Percentiles rank a stretch among this genome's conserved stretches.
These are phyloP conservation scores for Eupithecia inturbata DNA, from an alignment of 2,888 invertebrate genomes.

Conservation along the genomic window DNA sequence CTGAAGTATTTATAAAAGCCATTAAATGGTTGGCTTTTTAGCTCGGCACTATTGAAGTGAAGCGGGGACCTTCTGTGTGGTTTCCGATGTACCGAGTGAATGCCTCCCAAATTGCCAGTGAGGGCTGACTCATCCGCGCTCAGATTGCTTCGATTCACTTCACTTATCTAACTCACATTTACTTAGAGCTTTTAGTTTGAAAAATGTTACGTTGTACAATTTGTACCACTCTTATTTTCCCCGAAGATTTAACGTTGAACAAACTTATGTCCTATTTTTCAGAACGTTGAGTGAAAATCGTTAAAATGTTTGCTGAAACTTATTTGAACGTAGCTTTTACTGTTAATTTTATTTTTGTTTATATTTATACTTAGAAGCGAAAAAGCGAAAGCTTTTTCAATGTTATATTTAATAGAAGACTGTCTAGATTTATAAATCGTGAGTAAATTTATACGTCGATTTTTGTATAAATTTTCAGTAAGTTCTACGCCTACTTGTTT, in stretches of 20 bases:
- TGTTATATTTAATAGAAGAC: neutral
- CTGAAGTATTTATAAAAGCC: constrained; percentile 49
- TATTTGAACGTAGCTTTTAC: neutral
- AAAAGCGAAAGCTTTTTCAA: neutral
- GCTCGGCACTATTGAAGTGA: constrained; percentile 59
- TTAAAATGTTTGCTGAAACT: neutral
- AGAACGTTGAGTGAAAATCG: neutral
- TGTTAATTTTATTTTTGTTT: neutral
- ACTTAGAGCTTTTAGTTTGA: constrained; percentile 39
- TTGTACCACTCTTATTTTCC: neutral
- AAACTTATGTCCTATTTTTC: neutral
- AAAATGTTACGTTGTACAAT: constrained; percentile 8
- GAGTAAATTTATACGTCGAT: neutral
- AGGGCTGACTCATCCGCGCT: constrained; percentile 70
- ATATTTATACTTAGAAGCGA: neutral
- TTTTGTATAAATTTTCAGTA: too few relatives aligned
- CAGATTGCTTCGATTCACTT: constrained; percentile 73
- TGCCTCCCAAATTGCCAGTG: constrained; percentile 75
- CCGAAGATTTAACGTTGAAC: neutral
- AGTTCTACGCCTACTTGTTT: too few relatives aligned
- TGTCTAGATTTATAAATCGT: neutral
- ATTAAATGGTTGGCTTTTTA: constrained; percentile 60
- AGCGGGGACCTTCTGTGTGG: constrained; percentile 72
- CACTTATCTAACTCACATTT: constrained; percentile 60
- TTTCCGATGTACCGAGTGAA: constrained; percentile 74